Percentiles rank a stretch among this genome's conserved stretches.
Evolutionary conservation across 2,113 vertebrate species (phyloP).

Genomic region (Chloropsis hardwickii): DNA sequence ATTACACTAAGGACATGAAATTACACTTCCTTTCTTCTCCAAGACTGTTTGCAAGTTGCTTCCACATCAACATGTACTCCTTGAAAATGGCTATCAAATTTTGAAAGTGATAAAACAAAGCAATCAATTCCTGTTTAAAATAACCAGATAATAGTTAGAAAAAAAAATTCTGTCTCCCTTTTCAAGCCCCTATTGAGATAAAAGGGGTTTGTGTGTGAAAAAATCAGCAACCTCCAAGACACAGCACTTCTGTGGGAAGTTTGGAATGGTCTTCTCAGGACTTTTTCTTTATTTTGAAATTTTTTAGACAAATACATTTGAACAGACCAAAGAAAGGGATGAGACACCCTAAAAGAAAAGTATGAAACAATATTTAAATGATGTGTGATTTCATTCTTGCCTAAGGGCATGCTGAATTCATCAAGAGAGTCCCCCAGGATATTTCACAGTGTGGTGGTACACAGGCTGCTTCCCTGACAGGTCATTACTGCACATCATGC

Average conservation of each 20-base stretch:
- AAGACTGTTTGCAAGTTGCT: neutral
- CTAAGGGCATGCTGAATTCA: conserved; percentile 72
- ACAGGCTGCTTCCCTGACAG: conserved; percentile 78
- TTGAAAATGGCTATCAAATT: neutral
- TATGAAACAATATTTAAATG: conserved; percentile 74
- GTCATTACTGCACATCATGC: conserved; percentile 83
- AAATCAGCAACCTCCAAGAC: conserved; percentile 8
- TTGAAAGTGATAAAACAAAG: conserved; percentile 1
- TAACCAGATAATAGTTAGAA: neutral
- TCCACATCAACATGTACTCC: neutral
- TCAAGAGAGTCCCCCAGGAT: conserved; percentile 80
- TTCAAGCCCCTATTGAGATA: neutral
- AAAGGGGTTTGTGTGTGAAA: neutral
- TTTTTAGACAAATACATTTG: conserved; percentile 26
- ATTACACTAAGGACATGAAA: neutral
- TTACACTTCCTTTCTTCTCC: neutral
- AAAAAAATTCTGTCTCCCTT: neutral
- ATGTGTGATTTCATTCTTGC: conserved; percentile 64
- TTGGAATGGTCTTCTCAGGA: neutral
- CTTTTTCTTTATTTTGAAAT: conserved; percentile 34
- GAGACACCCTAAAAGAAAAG: conserved; percentile 2
- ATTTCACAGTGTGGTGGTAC: conserved; percentile 72
- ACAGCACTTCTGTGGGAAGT: neutral
- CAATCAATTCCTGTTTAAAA: conserved; percentile 40
- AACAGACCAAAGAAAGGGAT: conserved; percentile 14